Conservation (phyloP, 2,888 invertebrate species). For the Nysson spinosus region DNA sequence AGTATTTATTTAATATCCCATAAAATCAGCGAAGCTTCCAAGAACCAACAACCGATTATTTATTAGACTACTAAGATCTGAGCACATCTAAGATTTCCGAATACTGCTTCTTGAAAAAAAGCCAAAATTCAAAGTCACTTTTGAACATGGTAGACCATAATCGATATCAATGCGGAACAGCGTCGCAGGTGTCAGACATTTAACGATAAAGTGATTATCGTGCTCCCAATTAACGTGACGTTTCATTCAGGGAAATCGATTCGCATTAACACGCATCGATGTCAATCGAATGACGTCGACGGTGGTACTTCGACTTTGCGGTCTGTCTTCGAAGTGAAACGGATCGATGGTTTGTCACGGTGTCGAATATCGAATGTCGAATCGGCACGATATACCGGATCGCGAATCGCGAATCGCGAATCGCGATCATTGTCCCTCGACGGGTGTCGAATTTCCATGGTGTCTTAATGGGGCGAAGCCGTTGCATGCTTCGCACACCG, state of each 20-base stretch:
- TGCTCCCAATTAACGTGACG: slow-evolving; percentile 34
- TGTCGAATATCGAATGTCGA: slow-evolving; percentile 32
- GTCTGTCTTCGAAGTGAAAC: slow-evolving; percentile 24
- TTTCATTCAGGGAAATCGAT: slow-evolving; percentile 35
- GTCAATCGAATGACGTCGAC: slow-evolving; percentile 1
- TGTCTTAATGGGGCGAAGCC: no score
- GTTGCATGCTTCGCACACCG: no score
- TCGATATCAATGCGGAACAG: no score
- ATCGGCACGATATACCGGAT: slow-evolving; percentile 20
- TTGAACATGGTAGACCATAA: no score
- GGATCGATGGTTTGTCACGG: slow-evolving; percentile 3
- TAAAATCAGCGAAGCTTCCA: no score
- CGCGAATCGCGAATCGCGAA: background rate
- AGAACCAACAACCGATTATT: no score
- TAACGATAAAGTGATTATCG: slow-evolving; percentile 30
- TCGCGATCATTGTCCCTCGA: no score
- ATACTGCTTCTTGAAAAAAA: no score
- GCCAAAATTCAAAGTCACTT: no score
- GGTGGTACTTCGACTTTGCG: slow-evolving; percentile 25
- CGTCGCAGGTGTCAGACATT: slow-evolving; percentile 9
- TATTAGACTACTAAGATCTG: no score
- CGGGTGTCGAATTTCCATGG: slow-evolving; percentile 32
- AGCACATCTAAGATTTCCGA: no score
- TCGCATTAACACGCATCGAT: slow-evolving; percentile 23
- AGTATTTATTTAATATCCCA: no score